Evolutionary conservation across 2,888 invertebrate species (phyloP).

Genomic region (Orgyia antiqua): DNA sequence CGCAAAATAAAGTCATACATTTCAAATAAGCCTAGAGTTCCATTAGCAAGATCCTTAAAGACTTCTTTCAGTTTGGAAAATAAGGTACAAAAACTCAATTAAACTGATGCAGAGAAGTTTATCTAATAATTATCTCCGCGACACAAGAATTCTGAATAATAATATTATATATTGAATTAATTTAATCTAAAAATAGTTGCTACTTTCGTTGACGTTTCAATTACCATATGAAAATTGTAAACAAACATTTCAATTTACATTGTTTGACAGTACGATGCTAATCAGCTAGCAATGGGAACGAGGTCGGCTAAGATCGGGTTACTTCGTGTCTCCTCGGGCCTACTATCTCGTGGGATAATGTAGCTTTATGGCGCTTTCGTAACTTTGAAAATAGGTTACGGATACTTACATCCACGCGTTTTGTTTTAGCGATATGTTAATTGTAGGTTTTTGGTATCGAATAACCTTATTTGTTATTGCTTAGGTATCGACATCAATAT

Average conservation of each 20-base stretch:
- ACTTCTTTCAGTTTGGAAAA: too few species aligned
- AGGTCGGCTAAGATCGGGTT: slow-evolving; percentile 37
- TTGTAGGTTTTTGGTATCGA: slow-evolving; percentile 6
- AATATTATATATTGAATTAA: too few species aligned
- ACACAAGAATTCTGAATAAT: too few species aligned
- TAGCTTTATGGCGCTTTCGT: slow-evolving; percentile 33
- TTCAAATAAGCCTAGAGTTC: too few species aligned
- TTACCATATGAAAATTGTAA: slow-evolving; percentile 10
- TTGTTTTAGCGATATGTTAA: slow-evolving; percentile 17
- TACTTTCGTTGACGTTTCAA: neutral
- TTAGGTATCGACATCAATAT: too few species aligned
- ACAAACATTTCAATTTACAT: slow-evolving; percentile 19
- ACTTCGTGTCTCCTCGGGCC: slow-evolving; percentile 17
- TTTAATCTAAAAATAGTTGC: too few species aligned
- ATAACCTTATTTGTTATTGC: too few species aligned
- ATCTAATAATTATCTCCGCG: too few species aligned
- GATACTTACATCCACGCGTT: slow-evolving; percentile 30
- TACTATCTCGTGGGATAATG: slow-evolving; percentile 38
- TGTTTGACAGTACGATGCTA: slow-evolving; percentile 31
- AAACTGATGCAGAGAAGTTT: too few species aligned
- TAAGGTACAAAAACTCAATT: too few species aligned
- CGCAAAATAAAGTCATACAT: too few species aligned
- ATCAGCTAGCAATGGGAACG: slow-evolving; percentile 36
- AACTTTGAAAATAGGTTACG: slow-evolving; percentile 26
- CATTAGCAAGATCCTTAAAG: too few species aligned